Base-by-base conservation (phyloP, 2,113 vertebrate species). In the Phyllopteryx taeniolatus region DNA sequence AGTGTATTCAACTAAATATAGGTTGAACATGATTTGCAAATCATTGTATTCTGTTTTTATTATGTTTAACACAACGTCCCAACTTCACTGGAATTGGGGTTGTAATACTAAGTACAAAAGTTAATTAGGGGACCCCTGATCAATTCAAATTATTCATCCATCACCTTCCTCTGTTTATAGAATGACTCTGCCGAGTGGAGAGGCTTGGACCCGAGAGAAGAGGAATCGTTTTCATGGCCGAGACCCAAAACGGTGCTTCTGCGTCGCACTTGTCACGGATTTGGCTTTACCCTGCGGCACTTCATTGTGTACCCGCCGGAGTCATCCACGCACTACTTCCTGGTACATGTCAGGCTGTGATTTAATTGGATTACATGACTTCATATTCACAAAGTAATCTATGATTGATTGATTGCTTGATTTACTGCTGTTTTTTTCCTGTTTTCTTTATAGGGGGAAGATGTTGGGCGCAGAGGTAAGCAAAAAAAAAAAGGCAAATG, bases 281-380 rank as follows among this genome's bases (percentile, higher is more conserved):
- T 98, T 71, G 98, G 98, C 75, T 99, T 99, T 84, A 99, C 98
- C 20, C 92, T 99, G 86, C 94, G 98, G 33, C 98, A 99, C 91
- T 99, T 99, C 91, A 98, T 99, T 70, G 98, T 99, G 71, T 99
- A 99, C 79, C 98, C 98, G 4, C 98, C 97, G 0, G 97, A 99
- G 85, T 99, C 98, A 9, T 94, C 95, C 42, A 85, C 95, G 83
- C 94, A 96, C 3, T 91, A 90, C 87, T 93, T 94, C 78, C 96
- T 92, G 94, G 98, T 98, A 85, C 69, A 51, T 72, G 22, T 73
- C 53, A 43, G 5, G 0, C 67, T n/a, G 10, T 54, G 20, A 57
- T 39, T 20, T 8, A n/a, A 15, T 33, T 14, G 2, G 2, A 43
- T 39, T 43, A 4, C 6, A 31, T 69, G 13, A 69, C 14, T 44